Evolutionary conservation across 2,797 vertebrate species (phyloP).

Genomic region (Sitta carolinensis): DNA sequence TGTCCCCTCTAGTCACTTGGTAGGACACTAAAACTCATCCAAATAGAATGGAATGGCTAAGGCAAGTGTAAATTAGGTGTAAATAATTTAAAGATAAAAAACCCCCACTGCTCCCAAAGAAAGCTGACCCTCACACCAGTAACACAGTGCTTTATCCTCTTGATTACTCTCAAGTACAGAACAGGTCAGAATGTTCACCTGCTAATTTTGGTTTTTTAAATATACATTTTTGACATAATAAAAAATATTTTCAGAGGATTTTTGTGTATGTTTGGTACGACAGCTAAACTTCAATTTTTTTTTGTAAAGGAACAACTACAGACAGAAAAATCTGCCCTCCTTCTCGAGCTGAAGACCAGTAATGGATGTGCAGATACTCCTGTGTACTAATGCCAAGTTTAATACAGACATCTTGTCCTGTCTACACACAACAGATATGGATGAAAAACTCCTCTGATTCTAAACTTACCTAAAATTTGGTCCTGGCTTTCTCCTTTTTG

Average conservation of each 20-base stretch:
- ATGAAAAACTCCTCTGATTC: background rate
- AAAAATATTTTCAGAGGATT: background rate
- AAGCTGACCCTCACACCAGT: background rate
- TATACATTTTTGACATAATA: rapidly evolving
- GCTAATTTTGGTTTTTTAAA: background rate
- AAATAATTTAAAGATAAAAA: background rate
- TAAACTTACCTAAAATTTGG: background rate
- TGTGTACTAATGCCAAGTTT: background rate
- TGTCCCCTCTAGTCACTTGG: background rate
- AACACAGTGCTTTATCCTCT: background rate
- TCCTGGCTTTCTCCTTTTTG: background rate
- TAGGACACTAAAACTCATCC: background rate
- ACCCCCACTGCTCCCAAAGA: background rate
- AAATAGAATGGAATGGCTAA: background rate
- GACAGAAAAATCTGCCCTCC: background rate
- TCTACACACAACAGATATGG: rapidly evolving
- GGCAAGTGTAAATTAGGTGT: background rate
- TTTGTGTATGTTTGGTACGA: background rate
- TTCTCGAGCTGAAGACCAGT: rapidly evolving
- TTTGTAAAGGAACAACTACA: background rate
- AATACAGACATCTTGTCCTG: background rate
- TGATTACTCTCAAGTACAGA: background rate
- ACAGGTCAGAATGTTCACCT: background rate
- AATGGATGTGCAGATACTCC: rapidly evolving
- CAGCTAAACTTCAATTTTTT: background rate